These are phyloP conservation scores for Pemphigus obesinymphae DNA, from an alignment of 1,140 invertebrate genomes.

Conservation along the genomic window DNA sequence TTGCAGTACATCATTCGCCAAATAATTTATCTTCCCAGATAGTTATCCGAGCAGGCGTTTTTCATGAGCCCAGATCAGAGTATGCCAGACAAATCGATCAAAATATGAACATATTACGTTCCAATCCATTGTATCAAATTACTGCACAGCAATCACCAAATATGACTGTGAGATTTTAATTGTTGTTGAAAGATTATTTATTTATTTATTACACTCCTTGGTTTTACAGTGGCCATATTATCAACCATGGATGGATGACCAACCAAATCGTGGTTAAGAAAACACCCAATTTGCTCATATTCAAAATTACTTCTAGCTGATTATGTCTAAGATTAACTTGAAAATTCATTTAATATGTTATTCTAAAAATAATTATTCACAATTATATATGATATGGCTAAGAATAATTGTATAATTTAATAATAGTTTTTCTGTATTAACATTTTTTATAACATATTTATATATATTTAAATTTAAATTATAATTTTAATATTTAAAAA, in stretches of 20 bases:
- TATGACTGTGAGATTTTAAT: background rate
- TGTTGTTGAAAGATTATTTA: no score
- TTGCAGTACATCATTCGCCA: background rate
- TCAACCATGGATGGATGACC: constrained; percentile 12
- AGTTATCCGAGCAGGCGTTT: constrained; percentile 2
- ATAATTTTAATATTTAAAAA: no score
- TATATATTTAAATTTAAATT: no score
- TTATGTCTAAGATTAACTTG: constrained; percentile 19
- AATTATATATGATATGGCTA: no score
- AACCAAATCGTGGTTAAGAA: constrained; percentile 34
- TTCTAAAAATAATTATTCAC: no score
- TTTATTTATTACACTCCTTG: no score
- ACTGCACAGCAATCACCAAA: constrained; percentile 5
- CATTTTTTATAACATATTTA: no score
- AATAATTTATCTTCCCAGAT: constrained; percentile 21
- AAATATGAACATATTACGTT: background rate
- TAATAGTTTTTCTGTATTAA: no score
- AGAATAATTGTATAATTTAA: no score
- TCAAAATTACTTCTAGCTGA: background rate
- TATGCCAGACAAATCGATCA: constrained; percentile 17
- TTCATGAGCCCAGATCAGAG: constrained; percentile 6
- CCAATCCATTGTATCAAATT: background rate
- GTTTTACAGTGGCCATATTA: background rate
- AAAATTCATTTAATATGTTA: background rate
- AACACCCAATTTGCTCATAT: background rate